Evolutionary conservation across 2,797 vertebrate species (phyloP), one percentile per base, ranked within the genome.

Genomic region (Alcedo quadribrachys): DNA sequence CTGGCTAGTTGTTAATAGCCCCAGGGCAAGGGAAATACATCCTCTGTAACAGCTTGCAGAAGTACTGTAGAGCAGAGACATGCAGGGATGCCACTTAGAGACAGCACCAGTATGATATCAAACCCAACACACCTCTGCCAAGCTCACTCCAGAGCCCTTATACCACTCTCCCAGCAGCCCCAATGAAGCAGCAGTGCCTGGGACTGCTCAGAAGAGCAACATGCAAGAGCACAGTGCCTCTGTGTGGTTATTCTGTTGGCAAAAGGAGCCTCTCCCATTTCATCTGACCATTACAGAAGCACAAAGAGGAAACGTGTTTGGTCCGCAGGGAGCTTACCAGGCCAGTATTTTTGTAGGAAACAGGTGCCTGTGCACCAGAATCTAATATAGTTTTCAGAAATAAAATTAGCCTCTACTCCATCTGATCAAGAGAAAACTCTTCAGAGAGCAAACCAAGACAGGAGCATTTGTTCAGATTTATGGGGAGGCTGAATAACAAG

Each of bases 41-140:
- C 67, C 45, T 57, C 53, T 3, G 4, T 58, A 83, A 28, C 20
- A 87, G 63, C 1, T 5, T 75, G 40, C 16, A 75, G 27, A 30
- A 58, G 43, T 15, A 42, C 16, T 0, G 0, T 37, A 32, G 50
- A 71, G 46, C 27, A 15, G 43, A 68, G 61, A 51, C 25, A 42
- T 0, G 0, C 48, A 20, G 25, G 20, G 22, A 33, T n/a, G 46
- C 43, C 0, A 0, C 70, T 54, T 2, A 0, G 42, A 78, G n/a
- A 58, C 40, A 42, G 79, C 4, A 45, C 16, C 58, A 75, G 42
- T 0, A 1, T 6, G 11, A 60, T n/a, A 20, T 6, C 43, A 55
- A 53, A 61, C 21, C 22, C 70, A 65, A 79, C 58, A 6, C 48
- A 76, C 12, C 32, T 8, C 5, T 13, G 12, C 28, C 62, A 74